Evolutionary conservation across 2,797 vertebrate species (phyloP), one percentile per base, ranked within the genome.

Genomic region (Platalea minor): DNA sequence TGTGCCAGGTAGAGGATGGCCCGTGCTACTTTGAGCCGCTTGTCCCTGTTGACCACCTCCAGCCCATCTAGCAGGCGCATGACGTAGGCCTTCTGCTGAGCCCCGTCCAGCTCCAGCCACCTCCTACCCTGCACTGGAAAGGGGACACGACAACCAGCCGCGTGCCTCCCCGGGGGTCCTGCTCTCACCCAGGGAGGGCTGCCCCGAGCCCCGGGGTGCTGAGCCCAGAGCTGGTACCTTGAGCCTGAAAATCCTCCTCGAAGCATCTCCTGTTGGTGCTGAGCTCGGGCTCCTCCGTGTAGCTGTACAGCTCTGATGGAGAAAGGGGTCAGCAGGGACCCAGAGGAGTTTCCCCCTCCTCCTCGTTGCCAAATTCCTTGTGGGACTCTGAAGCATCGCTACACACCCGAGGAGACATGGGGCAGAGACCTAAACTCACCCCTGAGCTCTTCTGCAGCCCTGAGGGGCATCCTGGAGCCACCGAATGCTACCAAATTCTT

Each of bases 1-100:
- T 99, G 99, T 26, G 99, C 99, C 97, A 99, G 97, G 95, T 99
- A 99, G 46, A 99, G 99, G 95, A 99, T 98, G 89, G 99, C 99
- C 57, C 99, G 96, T 24, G 99, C 98, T 28, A 99, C 99, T 85
- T 98, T 98, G 74, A 99, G 98, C 88, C 99, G 98, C 98, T 97
- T 98, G 92, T 99, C 99, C 81, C 99, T 97, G 97, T 98, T 98
- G 23, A 99, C 99, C 96, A 99, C 99, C 97, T 99, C 99, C 95
- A 99, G 97, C 20, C 98, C 98, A 18, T 99, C 99, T 97, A 99
- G 96, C 57, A 99, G 98, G 63, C 92, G 98, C 99, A 99, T 99
- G 81, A 99, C 93, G 2, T 99, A 98, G 39, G 98, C 89, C 96
- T 97, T 98, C 96, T 99, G 99, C 97, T 98, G 98, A 72, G 98